Evolutionary conservation across 2,113 vertebrate genomes (phyloP).

Genomic region (Lipophrys pholis): DNA sequence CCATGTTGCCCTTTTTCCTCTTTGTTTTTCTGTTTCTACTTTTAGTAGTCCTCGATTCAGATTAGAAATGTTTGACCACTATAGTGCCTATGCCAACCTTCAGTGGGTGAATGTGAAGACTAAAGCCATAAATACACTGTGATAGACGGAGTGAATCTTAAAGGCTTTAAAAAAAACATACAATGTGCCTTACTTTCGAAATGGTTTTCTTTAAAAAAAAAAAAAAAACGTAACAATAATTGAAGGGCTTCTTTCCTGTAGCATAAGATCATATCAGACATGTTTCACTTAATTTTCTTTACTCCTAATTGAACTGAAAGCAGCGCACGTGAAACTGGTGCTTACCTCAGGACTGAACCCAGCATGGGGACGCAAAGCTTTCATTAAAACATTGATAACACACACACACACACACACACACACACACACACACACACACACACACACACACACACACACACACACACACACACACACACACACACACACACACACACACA

Average conservation of each 20-base stretch:
- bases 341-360: slow-evolving; percentile 86
- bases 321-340: slow-evolving; percentile 79
- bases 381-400: slow-evolving; percentile 58
- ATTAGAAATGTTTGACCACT: slow-evolving; percentile 81
- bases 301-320: slow-evolving; percentile 69
- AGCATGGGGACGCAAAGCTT: slow-evolving; percentile 78
- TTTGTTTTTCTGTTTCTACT: slow-evolving; percentile 35
- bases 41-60: slow-evolving; percentile 60
- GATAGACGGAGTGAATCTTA: slow-evolving; percentile 77
- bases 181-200: slow-evolving; percentile 65
- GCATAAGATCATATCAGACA: slow-evolving; percentile 77
- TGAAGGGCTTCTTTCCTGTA: slow-evolving; percentile 79
- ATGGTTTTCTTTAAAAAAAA: slow-evolving; percentile 45
- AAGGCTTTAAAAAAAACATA: slow-evolving; percentile 62
- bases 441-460: slow-evolving; percentile 72
- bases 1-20: slow-evolving; percentile 52
- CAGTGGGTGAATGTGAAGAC: slow-evolving; percentile 87
- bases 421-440: slow-evolving; percentile 64
- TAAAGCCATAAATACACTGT: slow-evolving; percentile 86
- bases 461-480: slow-evolving; percentile 62
- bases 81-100: slow-evolving; percentile 85
- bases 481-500: slow-evolving; percentile 26
- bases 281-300: slow-evolving; percentile 67
- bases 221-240: slow-evolving; percentile 51
- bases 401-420: slow-evolving; percentile 63